phyloP scores from a whole-genome alignment of 2,113 vertebrate genomes.

The Glareola pratincola region DNA sequence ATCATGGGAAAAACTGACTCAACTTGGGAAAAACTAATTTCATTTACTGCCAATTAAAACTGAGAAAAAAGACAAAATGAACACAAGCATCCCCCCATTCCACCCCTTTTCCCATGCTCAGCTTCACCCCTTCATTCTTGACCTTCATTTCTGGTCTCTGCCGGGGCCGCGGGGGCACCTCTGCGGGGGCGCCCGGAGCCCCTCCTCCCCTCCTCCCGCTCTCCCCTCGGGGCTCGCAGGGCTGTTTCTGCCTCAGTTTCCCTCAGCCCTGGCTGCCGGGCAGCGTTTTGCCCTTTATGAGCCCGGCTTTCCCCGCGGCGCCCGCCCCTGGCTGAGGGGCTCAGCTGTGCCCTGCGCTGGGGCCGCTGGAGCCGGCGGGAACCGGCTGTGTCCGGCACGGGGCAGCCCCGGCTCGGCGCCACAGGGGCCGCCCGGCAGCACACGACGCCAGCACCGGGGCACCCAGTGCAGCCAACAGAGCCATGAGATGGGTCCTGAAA shows the following conservation, averaged over 20 bases:
- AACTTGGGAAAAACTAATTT: background rate
- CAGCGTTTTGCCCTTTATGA: no score
- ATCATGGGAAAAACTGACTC: background rate
- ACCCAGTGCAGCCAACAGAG: background rate
- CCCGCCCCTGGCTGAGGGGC: no score
- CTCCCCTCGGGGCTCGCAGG: no score
- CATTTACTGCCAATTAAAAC: background rate
- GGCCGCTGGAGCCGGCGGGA: background rate
- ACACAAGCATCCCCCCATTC: accelerated
- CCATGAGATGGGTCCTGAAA: background rate
- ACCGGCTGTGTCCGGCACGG: background rate
- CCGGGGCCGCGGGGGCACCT: no score
- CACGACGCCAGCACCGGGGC: accelerated
- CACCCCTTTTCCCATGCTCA: background rate
- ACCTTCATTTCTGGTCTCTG: background rate
- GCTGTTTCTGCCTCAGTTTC: no score
- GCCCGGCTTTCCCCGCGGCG: no score
- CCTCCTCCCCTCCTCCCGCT: no score
- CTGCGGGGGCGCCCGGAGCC: no score
- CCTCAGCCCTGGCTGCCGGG: no score
- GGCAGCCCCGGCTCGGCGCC: no score
- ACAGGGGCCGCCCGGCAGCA: accelerated
- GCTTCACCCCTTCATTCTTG: background rate
- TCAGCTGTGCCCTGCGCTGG: no score
- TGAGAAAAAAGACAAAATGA: background rate